Evolutionary conservation across 2,797 vertebrate species (phyloP).

Genomic region (Dendrocincla tyrannina): DNA sequence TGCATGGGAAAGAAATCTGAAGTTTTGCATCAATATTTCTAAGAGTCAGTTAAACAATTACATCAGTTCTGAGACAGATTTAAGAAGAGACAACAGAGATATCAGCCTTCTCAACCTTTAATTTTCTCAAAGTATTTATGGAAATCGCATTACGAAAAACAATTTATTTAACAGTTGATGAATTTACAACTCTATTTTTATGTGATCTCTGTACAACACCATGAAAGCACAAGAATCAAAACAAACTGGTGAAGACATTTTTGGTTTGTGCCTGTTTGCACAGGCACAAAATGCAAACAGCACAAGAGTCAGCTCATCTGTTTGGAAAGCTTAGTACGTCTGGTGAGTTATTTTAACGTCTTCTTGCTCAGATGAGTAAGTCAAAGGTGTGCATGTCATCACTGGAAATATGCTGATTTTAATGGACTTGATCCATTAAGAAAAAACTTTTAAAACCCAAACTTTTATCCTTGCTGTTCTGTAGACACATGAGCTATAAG

Average conservation of each 20-base stretch:
- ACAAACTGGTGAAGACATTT: neutral
- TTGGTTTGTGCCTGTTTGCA: neutral
- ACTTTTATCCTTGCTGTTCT: neutral
- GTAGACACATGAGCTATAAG: neutral
- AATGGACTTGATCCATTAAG: neutral
- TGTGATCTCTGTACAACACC: neutral
- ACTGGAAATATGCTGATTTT: neutral
- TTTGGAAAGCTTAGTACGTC: neutral
- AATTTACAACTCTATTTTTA: neutral
- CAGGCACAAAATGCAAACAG: neutral
- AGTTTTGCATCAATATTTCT: neutral
- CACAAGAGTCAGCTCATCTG: neutral
- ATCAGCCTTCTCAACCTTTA: neutral
- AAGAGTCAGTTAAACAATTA: neutral
- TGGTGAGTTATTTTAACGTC: neutral
- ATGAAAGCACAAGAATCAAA: neutral
- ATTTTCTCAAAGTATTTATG: neutral
- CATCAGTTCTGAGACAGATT: conserved; percentile 10
- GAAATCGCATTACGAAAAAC: neutral
- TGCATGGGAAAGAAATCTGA: neutral
- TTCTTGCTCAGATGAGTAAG: neutral
- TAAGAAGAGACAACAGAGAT: conserved; percentile 16
- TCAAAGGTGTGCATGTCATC: neutral
- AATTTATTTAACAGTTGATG: neutral
- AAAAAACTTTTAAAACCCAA: neutral